Evolutionary conservation across 1,140 invertebrate genomes (phyloP).

Genomic region (Chironomus tepperi): DNA sequence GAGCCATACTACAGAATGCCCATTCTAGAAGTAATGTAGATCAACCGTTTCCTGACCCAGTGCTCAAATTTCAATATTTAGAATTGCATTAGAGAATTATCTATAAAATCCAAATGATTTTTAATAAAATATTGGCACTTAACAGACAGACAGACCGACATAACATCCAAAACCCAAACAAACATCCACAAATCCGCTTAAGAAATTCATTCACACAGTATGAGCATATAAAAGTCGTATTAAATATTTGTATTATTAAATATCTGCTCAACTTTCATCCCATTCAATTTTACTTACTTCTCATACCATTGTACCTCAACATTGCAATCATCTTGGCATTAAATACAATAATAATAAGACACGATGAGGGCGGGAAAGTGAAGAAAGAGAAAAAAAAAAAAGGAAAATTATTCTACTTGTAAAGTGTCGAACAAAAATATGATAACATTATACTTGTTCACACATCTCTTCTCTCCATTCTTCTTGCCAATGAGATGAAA

Average conservation of each 20-base stretch:
- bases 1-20: no score
- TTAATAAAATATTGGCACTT: no score
- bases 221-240: background rate
- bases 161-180: no score
- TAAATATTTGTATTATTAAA: slow-evolving; percentile 12
- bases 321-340: slow-evolving; percentile 20
- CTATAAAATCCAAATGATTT: no score
- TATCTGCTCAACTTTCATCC: background rate
- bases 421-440: slow-evolving; percentile 21
- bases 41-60: no score
- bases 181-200: no score
- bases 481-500: slow-evolving; percentile 14
- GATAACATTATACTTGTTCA: slow-evolving; percentile 8
- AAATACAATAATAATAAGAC: slow-evolving; percentile 19
- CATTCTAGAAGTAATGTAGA: no score
- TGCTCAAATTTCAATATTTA: no score
- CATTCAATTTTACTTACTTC: background rate
- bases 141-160: no score
- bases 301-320: background rate
- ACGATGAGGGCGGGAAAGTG: background rate
- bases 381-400: no score
- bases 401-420: slow-evolving; percentile 17
- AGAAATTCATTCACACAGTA: no score
- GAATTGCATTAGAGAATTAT: no score
- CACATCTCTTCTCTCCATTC: background rate